These are phyloP conservation scores for human (Homo sapiens) DNA, from an alignment of 2,113 vertebrate genomes.

Conservation along the genomic window GRCh38 chr13:70981501-70982000, in stretches of 20 bases:
- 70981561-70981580: too few species aligned
- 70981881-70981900: background rate
- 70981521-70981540: too few species aligned
- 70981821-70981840: background rate
- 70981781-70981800: conserved; percentile 19
- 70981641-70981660: background rate
- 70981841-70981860: background rate
- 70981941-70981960: background rate
- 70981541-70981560: too few species aligned
- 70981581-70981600: too few species aligned
- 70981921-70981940: background rate
- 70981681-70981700: background rate
- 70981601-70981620: too few species aligned
- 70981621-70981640: background rate
- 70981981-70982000: background rate
- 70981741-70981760: background rate
- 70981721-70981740: background rate
- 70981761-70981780: background rate
- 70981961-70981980: background rate
- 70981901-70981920: background rate
- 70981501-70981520: too few species aligned
- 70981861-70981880: conserved; percentile 18
- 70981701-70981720: background rate
- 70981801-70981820: background rate
- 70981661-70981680: background rate